Base-by-base conservation (phyloP, 2,113 vertebrate species). In the Campylomormyrus tamandua region DNA sequence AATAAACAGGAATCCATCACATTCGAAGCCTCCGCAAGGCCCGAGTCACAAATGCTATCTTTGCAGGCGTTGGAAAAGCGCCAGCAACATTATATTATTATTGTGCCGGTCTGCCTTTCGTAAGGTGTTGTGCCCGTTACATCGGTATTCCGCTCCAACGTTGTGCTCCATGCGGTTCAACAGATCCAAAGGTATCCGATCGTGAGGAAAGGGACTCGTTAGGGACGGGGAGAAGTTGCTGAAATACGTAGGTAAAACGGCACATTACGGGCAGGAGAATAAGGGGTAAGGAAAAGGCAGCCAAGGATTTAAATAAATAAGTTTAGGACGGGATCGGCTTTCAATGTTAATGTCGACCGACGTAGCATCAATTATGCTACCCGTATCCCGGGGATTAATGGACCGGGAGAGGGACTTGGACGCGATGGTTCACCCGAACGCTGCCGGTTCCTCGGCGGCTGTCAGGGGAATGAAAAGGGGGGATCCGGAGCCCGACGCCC, bases 291-390 rank as follows among this genome's bases (percentile, higher is more conserved):
- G 91, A 90, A 90, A 52, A 90, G 90, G 90, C 87, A 91, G 89
- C 66, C 74, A 70, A 17, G 85, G 89, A 45, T 35, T 83, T 87
- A 52, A 77, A 91, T 87, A 52, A 77, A 91, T 89, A 62, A 91
- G 90, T 48, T 45, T 35, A 56, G 42, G 42, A 85, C 35, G 53
- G 53, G 27, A 83, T 90, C 87, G 91, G 92, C 93, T 94, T 93
- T 95, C 94, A 94, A 96, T 96, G 96, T 96, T 96, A 95, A 96
- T 96, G 96, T 96, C 96, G 95, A 96, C 95, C 94, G 95, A 96
- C 95, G 95, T 96, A 91, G 95, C 95, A 92, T 96, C 96, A 90
- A 95, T 96, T 91, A 96, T 96, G 96, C 93, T 96, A 92, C 95
- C 96, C 35, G 96, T 96, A 92, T 95, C 94, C 94, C 96, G 95